These are phyloP conservation scores for Neoaliturus tenellus DNA, from an alignment of 2,888 invertebrate genomes.

Conservation along the genomic window DNA sequence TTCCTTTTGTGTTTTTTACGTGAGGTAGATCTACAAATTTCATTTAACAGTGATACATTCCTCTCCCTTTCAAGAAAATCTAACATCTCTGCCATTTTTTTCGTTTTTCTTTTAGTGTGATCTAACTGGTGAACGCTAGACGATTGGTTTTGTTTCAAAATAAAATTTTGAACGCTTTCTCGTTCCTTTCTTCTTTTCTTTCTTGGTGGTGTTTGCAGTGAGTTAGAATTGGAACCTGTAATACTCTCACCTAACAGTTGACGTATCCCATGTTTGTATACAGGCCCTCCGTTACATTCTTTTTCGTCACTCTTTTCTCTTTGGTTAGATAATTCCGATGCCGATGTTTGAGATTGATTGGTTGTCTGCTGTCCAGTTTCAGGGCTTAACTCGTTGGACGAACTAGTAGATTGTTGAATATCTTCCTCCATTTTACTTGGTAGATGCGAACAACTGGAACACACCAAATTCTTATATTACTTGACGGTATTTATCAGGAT, in stretches of 20 bases:
- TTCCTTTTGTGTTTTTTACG: neutral
- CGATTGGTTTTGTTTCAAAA: neutral
- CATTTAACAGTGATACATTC: neutral
- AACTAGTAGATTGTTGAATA: neutral
- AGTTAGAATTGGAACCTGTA: neutral
- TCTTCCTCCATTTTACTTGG: neutral
- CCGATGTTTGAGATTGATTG: neutral
- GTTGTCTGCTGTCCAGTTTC: neutral
- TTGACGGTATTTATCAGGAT: too few species aligned
- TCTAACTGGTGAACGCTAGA: neutral
- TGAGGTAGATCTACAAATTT: neutral
- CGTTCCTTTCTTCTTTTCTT: slow-evolving; percentile 2
- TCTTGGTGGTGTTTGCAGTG: neutral
- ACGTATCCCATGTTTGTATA: neutral
- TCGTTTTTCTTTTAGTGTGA: slow-evolving; percentile 4
- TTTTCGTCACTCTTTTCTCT: neutral
- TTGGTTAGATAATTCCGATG: too few species aligned
- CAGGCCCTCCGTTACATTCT: neutral
- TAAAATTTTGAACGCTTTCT: neutral
- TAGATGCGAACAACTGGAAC: neutral
- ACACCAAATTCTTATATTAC: neutral
- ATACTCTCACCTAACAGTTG: neutral
- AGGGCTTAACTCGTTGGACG: neutral
- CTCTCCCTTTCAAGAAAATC: neutral
- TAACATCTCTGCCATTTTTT: neutral